Evolutionary conservation across 2,113 vertebrate genomes (phyloP).

Genomic region (Trichomycterus rosablanca): DNA sequence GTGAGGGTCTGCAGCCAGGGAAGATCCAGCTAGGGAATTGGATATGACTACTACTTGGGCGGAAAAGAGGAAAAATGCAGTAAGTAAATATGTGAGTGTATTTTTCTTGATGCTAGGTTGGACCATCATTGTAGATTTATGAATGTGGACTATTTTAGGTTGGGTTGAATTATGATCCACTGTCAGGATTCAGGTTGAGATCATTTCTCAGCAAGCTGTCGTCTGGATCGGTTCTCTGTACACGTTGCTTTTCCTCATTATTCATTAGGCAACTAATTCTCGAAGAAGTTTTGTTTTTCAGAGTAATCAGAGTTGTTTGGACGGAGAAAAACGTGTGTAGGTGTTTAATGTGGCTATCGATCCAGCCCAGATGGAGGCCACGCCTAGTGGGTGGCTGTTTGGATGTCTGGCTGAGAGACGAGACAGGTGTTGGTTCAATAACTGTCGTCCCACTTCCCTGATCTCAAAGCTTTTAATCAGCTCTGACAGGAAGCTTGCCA

Average conservation of each 20-base stretch:
- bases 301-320: background rate
- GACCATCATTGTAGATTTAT: too few species aligned
- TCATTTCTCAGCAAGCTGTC: too few species aligned
- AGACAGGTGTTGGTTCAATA: constrained; percentile 68
- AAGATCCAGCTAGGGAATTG: too few species aligned
- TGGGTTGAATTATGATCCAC: too few species aligned
- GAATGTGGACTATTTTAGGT: too few species aligned
- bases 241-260: background rate
- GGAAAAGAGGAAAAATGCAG: too few species aligned
- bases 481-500: constrained; percentile 68
- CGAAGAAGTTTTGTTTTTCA: constrained; percentile 3
- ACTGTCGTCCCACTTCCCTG: constrained; percentile 66
- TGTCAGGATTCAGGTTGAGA: too few species aligned
- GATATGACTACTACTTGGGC: too few species aligned
- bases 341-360: constrained; percentile 64
- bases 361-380: constrained; percentile 54
- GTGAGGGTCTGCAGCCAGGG: too few species aligned
- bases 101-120: too few species aligned
- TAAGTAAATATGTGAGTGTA: too few species aligned
- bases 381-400: constrained; percentile 49
- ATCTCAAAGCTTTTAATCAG: constrained; percentile 75
- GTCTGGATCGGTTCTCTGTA: background rate
- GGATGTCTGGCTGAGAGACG: constrained; percentile 31
- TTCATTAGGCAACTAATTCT: too few species aligned
- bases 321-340: constrained; percentile 22